Evolutionary conservation across 2,888 invertebrate species (phyloP).

Genomic region (Campoplex nolae): DNA sequence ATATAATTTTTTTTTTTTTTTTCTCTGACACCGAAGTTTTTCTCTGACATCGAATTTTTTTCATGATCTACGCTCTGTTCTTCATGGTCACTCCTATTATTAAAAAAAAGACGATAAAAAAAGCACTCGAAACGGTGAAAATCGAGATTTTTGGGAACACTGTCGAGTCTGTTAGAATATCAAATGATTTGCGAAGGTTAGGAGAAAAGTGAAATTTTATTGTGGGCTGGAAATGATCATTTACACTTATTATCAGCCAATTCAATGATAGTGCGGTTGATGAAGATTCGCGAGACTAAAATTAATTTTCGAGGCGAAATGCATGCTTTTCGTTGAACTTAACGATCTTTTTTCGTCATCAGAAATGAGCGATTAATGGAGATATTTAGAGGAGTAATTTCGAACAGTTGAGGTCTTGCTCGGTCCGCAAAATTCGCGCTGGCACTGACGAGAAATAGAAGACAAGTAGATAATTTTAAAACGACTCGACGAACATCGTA

Average conservation of each 20-base stretch:
- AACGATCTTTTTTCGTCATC: no score
- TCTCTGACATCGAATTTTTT: not conserved
- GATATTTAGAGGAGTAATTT: not conserved
- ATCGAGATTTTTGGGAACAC: no score
- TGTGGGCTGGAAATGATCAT: not conserved
- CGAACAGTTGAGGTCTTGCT: not conserved
- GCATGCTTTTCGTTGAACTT: no score
- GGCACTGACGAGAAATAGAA: not conserved
- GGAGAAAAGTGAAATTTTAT: not conserved
- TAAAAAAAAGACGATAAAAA: not conserved
- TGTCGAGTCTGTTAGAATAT: not conserved
- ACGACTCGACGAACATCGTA: not conserved
- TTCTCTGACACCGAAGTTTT: no score
- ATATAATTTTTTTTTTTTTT: not conserved
- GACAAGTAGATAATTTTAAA: slow-evolving; percentile 1
- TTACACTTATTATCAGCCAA: not conserved
- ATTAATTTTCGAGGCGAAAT: no score
- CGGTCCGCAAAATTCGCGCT: not conserved
- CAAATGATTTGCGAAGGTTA: not conserved
- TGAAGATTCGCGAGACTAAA: not conserved
- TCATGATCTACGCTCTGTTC: not conserved
- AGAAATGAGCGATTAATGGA: not conserved
- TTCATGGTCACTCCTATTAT: not conserved
- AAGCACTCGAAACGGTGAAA: no score
- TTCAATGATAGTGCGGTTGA: not conserved